Evolutionary conservation across 1,140 invertebrate genomes (phyloP), one percentile per base, ranked within the genome.

Genomic region (Planococcus citri): DNA sequence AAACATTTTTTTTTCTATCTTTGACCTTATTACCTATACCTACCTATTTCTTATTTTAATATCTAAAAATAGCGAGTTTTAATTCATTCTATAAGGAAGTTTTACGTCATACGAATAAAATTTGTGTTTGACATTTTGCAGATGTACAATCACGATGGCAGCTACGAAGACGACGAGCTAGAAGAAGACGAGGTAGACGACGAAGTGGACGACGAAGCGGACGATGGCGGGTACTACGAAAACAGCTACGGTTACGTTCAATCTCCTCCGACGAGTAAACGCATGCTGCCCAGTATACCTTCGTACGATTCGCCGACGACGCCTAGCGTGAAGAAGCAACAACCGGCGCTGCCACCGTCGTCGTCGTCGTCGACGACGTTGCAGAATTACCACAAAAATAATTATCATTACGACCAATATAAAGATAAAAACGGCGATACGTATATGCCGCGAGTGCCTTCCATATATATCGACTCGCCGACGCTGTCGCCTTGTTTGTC

Each of bases 401-500:
- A 64, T 27, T 25, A 64, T 17, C 24, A 64, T 21, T 27, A 24
- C 60, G 25, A 64, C 22, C 60, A 27, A 10, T 64, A 25, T 9
- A 25, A 25, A 9, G 60, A 64, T 27, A 24, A 64, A 64, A 64
- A 64, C 21, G 20, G 22, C 2, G 10, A 17, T 12, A 17, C 9
- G 21, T 24, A 27, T 20, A 4, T 9, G 8, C 60, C 60, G 21
- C 60, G 60, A 22, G 60, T 64, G 25, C 60, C 60, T 24, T 64
- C 60, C 60, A 64, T 64, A 64, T 64, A 64, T 17, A 20, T 64
- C 25, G 60, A 64, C 60, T 64, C 60, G 60, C 60, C 60, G 20
- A 25, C 60, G 60, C 25, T 64, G 60, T 64, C 60, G 60, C 60
- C 60, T 10, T 64, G 60, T 25, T 64, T 64, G 25, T 64, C 60